A percentile compares a stretch with the other conserved stretches of the same genome.
Conservation (phyloP, 2,888 invertebrate genomes). For the Aethes cnicana region DNA sequence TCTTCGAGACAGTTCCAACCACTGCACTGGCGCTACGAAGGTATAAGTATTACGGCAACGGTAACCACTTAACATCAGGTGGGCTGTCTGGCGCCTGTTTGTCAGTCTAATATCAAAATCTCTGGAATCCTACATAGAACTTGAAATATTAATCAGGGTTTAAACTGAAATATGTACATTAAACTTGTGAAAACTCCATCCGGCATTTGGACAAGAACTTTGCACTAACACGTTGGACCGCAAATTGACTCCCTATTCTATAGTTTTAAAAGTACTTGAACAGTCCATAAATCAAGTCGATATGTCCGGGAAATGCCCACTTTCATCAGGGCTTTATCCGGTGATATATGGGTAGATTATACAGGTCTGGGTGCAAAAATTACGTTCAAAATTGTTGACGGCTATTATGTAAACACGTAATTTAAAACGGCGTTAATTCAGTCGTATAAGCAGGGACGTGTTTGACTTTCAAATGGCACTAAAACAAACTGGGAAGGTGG, state of each 20-base stretch:
- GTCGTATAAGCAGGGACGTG: too few species aligned
- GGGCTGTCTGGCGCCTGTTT: too few species aligned
- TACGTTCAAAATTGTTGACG: constrained; percentile 41
- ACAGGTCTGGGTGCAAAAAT: constrained; percentile 55
- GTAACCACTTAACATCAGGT: too few species aligned
- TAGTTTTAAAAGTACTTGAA: constrained; percentile 75
- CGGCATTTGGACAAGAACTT: constrained; percentile 2
- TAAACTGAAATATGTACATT: not conserved
- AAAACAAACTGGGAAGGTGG: too few species aligned
- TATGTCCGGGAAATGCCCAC: constrained; percentile 70
- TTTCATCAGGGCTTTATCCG: constrained; percentile 69
- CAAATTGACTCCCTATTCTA: constrained; percentile 59
- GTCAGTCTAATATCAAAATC: too few species aligned
- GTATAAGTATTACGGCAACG: too few species aligned
- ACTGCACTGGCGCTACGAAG: too few species aligned
- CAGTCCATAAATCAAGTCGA: constrained; percentile 77
- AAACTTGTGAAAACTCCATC: not conserved
- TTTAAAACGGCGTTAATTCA: not conserved
- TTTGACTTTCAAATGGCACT: too few species aligned
- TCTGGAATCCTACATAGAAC: too few species aligned
- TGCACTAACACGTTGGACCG: constrained; percentile 31
- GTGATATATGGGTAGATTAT: constrained; percentile 74
- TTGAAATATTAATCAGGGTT: too few species aligned
- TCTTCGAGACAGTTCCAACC: too few species aligned
- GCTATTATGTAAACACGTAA: not conserved